A percentile compares a stretch with the other conserved stretches of the same genome.
These are phyloP conservation scores for Orthosia incerta DNA, from an alignment of 2,888 invertebrate species.

Conservation along the genomic window DNA sequence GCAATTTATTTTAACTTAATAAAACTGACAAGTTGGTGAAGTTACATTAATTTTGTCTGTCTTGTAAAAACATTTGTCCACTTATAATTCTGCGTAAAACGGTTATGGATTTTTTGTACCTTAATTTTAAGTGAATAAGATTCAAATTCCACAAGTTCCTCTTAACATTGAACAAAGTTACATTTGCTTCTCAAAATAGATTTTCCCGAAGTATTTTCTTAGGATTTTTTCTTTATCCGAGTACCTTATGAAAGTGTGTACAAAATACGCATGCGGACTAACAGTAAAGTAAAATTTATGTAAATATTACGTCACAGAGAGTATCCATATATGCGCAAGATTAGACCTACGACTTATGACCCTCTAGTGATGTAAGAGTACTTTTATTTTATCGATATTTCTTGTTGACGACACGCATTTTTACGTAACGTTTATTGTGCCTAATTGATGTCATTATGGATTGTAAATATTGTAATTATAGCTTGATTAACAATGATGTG, in stretches of 20 bases:
- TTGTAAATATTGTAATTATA: not conserved
- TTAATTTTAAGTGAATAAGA: not conserved
- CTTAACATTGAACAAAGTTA: constrained; percentile 18
- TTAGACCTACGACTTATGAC: constrained; percentile 85
- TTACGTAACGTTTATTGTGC: constrained; percentile 23
- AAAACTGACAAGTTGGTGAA: constrained; percentile 33
- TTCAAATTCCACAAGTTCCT: not conserved
- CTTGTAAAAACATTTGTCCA: not conserved
- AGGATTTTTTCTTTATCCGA: not conserved
- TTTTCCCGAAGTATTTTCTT: not conserved
- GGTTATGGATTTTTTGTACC: not conserved
- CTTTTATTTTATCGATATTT: constrained; percentile 44
- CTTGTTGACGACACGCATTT: constrained; percentile 7
- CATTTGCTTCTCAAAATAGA: constrained; percentile 2
- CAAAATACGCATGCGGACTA: constrained; percentile 22
- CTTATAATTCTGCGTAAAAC: not conserved
- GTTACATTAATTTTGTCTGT: constrained; percentile 17
- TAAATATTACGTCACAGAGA: constrained; percentile 81
- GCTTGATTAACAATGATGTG: constrained; percentile 6
- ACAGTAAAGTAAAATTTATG: constrained; percentile 71
- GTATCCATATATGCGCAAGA: constrained; percentile 80
- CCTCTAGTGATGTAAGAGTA: constrained; percentile 75
- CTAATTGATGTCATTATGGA: constrained; percentile 21
- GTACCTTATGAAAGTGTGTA: constrained; percentile 35
- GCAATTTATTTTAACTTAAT: constrained; percentile 26